These are phyloP conservation scores for Chironomus tepperi DNA, from an alignment of 1,140 invertebrate genomes.

Conservation along the genomic window DNA sequence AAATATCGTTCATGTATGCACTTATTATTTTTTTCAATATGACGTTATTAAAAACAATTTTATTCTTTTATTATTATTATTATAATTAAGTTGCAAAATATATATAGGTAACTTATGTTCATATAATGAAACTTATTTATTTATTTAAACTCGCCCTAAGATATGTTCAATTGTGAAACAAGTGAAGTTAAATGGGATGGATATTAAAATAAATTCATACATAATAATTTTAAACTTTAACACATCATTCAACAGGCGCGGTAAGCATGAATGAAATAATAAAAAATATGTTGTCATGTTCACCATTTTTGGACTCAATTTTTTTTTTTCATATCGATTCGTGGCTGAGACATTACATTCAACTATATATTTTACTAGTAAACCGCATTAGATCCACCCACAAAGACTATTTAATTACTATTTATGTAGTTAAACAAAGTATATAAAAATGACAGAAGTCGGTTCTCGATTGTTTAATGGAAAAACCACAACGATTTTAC, in stretches of 20 bases:
- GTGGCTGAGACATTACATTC: neutral
- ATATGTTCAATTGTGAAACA: too few relatives aligned
- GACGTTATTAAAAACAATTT: neutral
- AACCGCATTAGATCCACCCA: neutral
- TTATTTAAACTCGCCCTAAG: too few relatives aligned
- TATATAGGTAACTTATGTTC: too few relatives aligned
- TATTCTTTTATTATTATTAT: conserved; percentile 5
- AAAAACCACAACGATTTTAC: neutral
- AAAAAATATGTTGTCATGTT: too few relatives aligned
- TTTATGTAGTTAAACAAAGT: neutral
- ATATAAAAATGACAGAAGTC: neutral
- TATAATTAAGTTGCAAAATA: neutral
- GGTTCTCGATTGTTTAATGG: neutral
- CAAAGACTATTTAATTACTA: neutral
- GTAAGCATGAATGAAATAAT: neutral
- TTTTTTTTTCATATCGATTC: neutral
- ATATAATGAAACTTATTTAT: too few relatives aligned
- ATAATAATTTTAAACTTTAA: neutral
- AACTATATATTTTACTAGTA: too few relatives aligned
- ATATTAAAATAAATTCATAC: neutral
- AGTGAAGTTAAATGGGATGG: neutral
- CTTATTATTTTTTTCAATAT: neutral
- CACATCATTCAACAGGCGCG: conserved; percentile 10
- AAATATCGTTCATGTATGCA: neutral
- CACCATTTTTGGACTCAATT: too few relatives aligned